phyloP scores from a whole-genome alignment of 2,888 invertebrate genomes.

The Sabatieria punctata region DNA sequence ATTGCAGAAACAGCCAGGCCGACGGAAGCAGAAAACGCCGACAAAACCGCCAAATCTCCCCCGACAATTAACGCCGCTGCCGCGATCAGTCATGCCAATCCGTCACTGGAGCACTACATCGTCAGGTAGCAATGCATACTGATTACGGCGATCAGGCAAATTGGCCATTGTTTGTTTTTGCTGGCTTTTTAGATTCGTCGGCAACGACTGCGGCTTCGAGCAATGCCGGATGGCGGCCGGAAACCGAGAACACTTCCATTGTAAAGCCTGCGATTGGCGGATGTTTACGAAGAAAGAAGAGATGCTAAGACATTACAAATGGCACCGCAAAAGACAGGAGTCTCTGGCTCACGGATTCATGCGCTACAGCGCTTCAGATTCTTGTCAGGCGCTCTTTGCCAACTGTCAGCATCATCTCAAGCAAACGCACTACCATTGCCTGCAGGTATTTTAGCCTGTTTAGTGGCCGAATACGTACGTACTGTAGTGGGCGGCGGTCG shows the following conservation, averaged over 20 bases:
- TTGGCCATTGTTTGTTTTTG: too few relatives aligned
- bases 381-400: conserved; percentile 68
- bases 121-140: neutral
- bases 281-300: conserved; percentile 97
- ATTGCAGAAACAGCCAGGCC: neutral
- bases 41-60: neutral
- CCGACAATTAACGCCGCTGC: neutral
- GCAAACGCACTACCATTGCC: conserved; percentile 91
- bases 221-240: conserved; percentile 1
- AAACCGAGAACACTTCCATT: conserved; percentile 76
- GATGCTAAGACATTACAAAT: conserved; percentile 48
- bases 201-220: neutral
- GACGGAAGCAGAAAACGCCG: neutral
- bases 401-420: conserved; percentile 75
- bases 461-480: too few relatives aligned
- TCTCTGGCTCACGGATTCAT: conserved; percentile 86
- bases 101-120: conserved; percentile 6
- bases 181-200: neutral
- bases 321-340: conserved; percentile 87
- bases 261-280: conserved; percentile 49
- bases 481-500: too few relatives aligned
- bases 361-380: conserved; percentile 80
- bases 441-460: too few relatives aligned
- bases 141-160: neutral
- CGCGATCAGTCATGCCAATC: neutral